Base-by-base conservation (phyloP, 37 sponge, comb jelly and placozoan genomes). In the Cliona cf. orientalis region DNA sequence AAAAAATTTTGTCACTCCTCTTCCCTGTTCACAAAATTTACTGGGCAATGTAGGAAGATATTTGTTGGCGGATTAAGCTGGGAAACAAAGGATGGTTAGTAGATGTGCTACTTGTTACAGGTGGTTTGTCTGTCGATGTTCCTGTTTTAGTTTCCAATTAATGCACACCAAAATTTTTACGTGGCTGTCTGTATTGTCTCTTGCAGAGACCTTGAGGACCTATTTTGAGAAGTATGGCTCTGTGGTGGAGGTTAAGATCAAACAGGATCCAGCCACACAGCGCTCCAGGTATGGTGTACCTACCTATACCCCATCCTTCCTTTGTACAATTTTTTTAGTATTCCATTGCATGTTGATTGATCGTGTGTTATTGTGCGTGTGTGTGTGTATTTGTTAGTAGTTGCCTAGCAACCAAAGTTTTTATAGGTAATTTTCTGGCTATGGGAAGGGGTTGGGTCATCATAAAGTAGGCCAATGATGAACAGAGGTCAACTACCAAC, bases 21-120 rank as follows among this genome's bases (percentile, higher is more conserved):
- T 42, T 70, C 45, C 23, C 45, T 70, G 7, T 36, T 75, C 37
- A 4, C 28, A 56, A 29, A 36, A 26, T 56, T 53, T 74, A 35
- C 14, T 58, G 32, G 26, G 2, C 3, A 37, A 5, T 46, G 32
- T 88, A 92, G 93, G 81, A 92, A 92, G 72, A 68, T 92, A 41
- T 92, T 92, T 79, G 84, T 92, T 88, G 93, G 93, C 74, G 93
- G 89, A 61, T 76, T 92, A 74, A 79, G 58, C 84, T 80, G 70
- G 89, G 86, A 92, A 3, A 92, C 93, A 0, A 69, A 46, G 21
- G 85, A 84, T 55, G 46, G 93, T 92, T 72, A 72, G 73, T 72
- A 19, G 2, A 69, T 34, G 81, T 46, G 25, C 53, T 42, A 22
- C 23, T n/a, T 44, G 72, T 5, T 66, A 36, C 31, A 25, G 63